Evolutionary conservation across 2,888 invertebrate species (phyloP).

Genomic region (Byasa hedistus): DNA sequence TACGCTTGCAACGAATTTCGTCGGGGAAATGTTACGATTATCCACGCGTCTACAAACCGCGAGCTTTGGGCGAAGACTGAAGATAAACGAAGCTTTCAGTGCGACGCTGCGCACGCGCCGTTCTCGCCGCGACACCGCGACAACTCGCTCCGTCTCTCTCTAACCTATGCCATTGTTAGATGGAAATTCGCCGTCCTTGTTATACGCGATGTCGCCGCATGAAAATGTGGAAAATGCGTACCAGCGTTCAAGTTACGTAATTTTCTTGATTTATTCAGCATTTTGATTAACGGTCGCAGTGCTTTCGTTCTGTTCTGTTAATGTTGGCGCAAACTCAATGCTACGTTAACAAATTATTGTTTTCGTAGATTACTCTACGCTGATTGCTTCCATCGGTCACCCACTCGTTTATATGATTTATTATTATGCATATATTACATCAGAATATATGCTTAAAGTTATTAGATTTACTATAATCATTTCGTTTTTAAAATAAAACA

Average conservation of each 20-base stretch:
- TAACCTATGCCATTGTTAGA: slow-evolving; percentile 16
- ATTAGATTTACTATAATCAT: no score
- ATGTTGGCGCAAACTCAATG: slow-evolving; percentile 61
- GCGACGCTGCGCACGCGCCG: slow-evolving; percentile 60
- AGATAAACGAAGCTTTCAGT: slow-evolving; percentile 67
- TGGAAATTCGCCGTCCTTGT: slow-evolving; percentile 40
- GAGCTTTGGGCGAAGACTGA: slow-evolving; percentile 68
- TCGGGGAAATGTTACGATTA: slow-evolving; percentile 38
- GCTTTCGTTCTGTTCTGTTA: slow-evolving; percentile 60
- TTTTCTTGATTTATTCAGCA: slow-evolving; percentile 65
- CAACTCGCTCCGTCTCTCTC: slow-evolving; percentile 49
- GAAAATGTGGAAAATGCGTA: slow-evolving; percentile 67
- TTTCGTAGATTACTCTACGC: slow-evolving; percentile 18
- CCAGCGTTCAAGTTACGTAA: slow-evolving; percentile 57
- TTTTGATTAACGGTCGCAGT: slow-evolving; percentile 65
- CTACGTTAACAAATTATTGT: slow-evolving; percentile 36
- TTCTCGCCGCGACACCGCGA: slow-evolving; percentile 35
- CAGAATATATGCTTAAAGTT: no score
- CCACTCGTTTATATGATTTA: slow-evolving; percentile 3
- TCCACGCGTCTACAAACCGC: slow-evolving; percentile 46
- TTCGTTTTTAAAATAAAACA: no score
- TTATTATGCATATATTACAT: no score
- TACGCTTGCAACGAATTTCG: slow-evolving; percentile 46
- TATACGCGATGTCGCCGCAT: slow-evolving; percentile 48
- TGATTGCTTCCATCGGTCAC: slow-evolving; percentile 12